Evolutionary conservation across 2,888 invertebrate genomes (phyloP), one percentile per base, ranked within the genome.

Genomic region (Drosophila anceps): DNA sequence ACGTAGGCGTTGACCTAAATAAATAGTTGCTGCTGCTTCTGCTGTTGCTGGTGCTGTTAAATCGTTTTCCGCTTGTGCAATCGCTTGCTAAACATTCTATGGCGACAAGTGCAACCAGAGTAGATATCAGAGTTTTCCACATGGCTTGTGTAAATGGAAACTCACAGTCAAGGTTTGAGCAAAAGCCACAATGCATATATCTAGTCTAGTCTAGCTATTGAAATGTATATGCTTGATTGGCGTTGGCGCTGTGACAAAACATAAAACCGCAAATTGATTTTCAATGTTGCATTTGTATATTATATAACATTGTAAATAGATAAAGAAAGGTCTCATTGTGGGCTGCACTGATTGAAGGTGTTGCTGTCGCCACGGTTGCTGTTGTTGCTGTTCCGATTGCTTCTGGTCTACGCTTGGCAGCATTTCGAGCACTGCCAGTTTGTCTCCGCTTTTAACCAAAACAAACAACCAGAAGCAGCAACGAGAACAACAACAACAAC

Each of bases 1-100:
- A 64, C 81, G 88, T 86, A 88, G 88, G 90, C 85, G 90, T 86
- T 89, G 86, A 89, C 86, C 85, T 70, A 89, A 86, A 89, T 89
- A 89, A 82, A 71, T 73, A 70, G 69, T 27, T 57, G 60, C 67
- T 85, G 75, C 7, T 60, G 76, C 35, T 74, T 77, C 67, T 78
- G 80, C 5, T 63, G 82, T 31, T 73, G 80, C 69, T 84, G 82
- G 27, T 69, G 77, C 70, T 85, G 69, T 66, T 79, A 72, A 79
- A 75, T 79, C 73, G 80, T 87, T 87, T 87, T 87, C 83, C 78
- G 79, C 78, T 82, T 84, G 86, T 84, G 84, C 86, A 84, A 84
- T 86, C 82, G 85, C 83, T 82, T 80, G 86, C 86, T 73, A 79
- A 82, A 86, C 84, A 82, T 60, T 68, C 69, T 55, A 48, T 58